These are phyloP conservation scores for Indicator indicator DNA, from an alignment of 2,113 vertebrate species.

Conservation along the genomic window DNA sequence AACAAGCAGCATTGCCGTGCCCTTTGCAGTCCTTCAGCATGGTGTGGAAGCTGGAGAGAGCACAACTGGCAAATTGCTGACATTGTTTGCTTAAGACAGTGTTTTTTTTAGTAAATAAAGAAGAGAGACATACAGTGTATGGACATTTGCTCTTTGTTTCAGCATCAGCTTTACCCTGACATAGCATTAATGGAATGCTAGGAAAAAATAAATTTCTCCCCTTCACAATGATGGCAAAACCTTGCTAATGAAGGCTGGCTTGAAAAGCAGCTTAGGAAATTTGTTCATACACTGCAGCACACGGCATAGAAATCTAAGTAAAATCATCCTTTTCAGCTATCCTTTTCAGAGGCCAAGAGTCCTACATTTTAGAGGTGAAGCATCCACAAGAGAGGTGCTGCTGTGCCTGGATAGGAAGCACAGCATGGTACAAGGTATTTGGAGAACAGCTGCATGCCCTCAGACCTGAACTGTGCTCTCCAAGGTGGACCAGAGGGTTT, in stretches of 20 bases:
- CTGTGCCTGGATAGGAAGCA: fast-evolving
- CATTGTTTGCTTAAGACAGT: conserved; percentile 4
- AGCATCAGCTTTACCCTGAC: not conserved
- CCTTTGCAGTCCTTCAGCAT: conserved; percentile 29
- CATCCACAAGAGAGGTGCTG: not conserved
- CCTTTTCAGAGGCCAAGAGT: not conserved
- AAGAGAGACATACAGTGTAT: not conserved
- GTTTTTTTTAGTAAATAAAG: not conserved
- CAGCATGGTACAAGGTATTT: not conserved
- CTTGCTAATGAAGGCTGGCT: not conserved
- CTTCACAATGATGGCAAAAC: not conserved
- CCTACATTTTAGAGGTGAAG: not conserved
- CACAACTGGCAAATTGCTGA: not conserved
- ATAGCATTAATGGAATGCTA: not conserved
- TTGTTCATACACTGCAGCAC: not conserved
- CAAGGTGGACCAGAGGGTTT: fast-evolving
- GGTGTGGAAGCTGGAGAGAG: not conserved
- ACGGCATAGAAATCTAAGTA: not conserved
- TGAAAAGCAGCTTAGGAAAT: not conserved
- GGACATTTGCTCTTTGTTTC: not conserved
- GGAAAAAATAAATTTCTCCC: not conserved
- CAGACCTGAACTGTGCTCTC: not conserved
- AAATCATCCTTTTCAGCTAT: not conserved
- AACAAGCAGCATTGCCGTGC: not conserved
- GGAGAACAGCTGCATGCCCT: not conserved